phyloP scores from a whole-genome alignment of 1,140 invertebrate genomes.

The Calliphora vicina region DNA sequence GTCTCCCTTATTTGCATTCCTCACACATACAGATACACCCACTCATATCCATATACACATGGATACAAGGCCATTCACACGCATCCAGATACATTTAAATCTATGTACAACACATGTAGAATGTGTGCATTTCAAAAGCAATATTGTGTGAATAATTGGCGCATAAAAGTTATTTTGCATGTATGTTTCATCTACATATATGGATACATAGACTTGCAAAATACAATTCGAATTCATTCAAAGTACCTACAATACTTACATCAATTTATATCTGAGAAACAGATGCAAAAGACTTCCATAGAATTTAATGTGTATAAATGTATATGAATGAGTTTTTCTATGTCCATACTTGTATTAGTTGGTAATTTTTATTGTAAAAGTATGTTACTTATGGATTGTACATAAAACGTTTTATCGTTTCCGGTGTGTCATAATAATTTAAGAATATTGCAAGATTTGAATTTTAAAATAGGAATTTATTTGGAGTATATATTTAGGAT shows the following conservation, averaged over 20 bases:
- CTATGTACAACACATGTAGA: too few relatives aligned
- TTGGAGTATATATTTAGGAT: too few relatives aligned
- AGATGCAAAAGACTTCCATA: neutral
- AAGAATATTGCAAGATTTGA: neutral
- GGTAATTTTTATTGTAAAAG: neutral
- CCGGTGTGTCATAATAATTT: neutral
- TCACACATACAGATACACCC: too few relatives aligned
- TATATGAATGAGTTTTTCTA: too few relatives aligned
- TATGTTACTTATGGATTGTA: neutral
- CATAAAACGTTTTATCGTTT: neutral
- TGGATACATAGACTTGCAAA: neutral
- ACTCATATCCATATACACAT: too few relatives aligned
- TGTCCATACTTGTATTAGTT: neutral
- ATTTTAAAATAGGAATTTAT: neutral
- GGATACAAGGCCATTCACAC: neutral
- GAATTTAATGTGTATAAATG: neutral
- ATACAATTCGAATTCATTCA: neutral
- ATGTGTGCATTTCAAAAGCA: conserved; percentile 3
- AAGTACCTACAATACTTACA: neutral
- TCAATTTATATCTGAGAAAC: neutral
- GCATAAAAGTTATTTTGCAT: conserved; percentile 26
- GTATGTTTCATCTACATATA: neutral
- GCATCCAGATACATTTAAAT: too few relatives aligned
- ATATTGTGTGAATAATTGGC: conserved; percentile 31
- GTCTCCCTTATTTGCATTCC: neutral